Conservation (phyloP, 2,113 vertebrate genomes). For the Pituophis catenifer region DNA sequence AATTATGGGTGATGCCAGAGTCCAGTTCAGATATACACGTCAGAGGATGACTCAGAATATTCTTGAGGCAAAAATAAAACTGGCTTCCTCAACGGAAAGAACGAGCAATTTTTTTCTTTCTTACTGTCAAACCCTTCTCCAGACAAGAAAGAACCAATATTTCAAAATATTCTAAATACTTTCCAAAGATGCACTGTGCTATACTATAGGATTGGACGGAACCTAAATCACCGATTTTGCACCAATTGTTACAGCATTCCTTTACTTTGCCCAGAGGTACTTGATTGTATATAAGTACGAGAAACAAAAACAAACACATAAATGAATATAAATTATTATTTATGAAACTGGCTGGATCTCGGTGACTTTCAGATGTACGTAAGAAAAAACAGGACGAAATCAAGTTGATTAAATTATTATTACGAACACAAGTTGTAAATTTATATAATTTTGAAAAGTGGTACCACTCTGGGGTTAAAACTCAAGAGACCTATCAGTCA, state of each 20-base stretch:
- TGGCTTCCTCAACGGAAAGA: not conserved
- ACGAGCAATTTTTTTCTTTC: not conserved
- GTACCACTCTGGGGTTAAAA: not conserved
- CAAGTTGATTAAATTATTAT: not conserved
- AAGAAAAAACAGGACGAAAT: not conserved
- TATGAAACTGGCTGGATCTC: not conserved
- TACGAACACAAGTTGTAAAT: not conserved
- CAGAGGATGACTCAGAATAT: conserved; percentile 16
- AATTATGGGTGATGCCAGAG: not conserved
- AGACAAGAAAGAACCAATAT: not conserved
- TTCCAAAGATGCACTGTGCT: not conserved
- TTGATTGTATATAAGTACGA: not conserved
- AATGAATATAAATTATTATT: not conserved
- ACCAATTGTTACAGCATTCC: not conserved
- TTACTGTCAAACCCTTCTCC: not conserved
- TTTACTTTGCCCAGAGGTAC: not conserved
- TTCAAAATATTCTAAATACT: not conserved
- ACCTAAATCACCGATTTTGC: not conserved
- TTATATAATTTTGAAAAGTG: not conserved
- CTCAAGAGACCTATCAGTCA: not conserved
- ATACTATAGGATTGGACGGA: not conserved
- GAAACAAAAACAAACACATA: not conserved
- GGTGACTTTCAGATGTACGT: not conserved
- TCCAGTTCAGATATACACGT: not conserved
- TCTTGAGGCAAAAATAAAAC: conserved; percentile 13